Evolutionary conservation across 2,797 vertebrate genomes (phyloP), one percentile per base, ranked within the genome.

Genomic region (Vultur gryphus): DNA sequence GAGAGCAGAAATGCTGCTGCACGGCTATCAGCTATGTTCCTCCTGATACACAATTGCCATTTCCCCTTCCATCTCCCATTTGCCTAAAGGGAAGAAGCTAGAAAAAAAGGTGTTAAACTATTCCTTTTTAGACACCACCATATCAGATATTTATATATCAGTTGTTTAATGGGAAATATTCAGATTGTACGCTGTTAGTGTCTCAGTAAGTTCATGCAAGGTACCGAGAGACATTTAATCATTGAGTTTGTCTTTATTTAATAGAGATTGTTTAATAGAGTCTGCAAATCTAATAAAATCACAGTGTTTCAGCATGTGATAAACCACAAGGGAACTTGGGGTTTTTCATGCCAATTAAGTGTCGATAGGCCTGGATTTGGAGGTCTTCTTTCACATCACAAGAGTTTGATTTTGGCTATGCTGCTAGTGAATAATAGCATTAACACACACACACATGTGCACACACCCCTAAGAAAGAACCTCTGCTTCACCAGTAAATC

Each of bases 1-100:
- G 33, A 83, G 48, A 67, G 33, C 26, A 86, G 57, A 55, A 77
- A 46, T 17, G 43, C 37, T 65, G 28, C 46, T 41, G 51, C 43
- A 29, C 0, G 0, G 46, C 1, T 37, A 43, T 16, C 44, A 59
- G 62, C 9, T 17, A 1, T 18, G 26, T 2, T 51, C 15, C 39
- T 58, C 13, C 44, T 43, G 67, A 51, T n/a, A 29, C 48, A 16
- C 24, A 28, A 7, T 3, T 70, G 31, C 12, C 31, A 23, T 31
- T 81, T 70, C 25, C 26, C n/a, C 16, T 69, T 58, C 57, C 11
- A 31, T 13, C 20, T 67, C 51, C 31, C 48, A 23, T 62, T 83
- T 52, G 35, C 39, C 39, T 35, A n/a, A 72, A 65, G 52, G 35
- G 13, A 85, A 77, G 13, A 19, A 29, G 14, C 13, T 76, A 72